Evolutionary conservation across 1,140 invertebrate species (phyloP), one percentile per base, ranked within the genome.

Genomic region (Triops longicaudatus): DNA sequence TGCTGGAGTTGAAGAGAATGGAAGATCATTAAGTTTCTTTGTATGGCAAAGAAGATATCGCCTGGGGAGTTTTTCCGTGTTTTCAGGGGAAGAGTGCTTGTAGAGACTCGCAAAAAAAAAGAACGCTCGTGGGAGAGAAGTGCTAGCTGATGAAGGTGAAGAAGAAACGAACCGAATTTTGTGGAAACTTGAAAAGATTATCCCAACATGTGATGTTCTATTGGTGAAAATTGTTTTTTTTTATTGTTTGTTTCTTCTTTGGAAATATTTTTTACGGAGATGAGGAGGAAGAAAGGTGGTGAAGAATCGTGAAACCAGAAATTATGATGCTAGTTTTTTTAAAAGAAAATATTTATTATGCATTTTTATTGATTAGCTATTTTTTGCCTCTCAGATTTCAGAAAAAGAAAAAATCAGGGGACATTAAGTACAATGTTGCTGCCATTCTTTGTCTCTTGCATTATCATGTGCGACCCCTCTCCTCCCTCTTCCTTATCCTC

Each of bases 381-480:
- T 63, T 63, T 63, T 63, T 63, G 44, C 22, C 17, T 63, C 50
- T 63, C 50, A 63, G 50, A n/a, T 63, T 63, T 6, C 14, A 63
- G 22, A 63, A 9, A 11, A 63, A 17, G 22, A 63, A 63, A 63
- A 14, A 17, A 63, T 63, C 50, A 63, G 50, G 50, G 50, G 50
- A 63, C 50, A 63, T 63, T 6, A 63, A 63, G 50, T 63, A 63
- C 50, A 63, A 63, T 63, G 50, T 63, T 63, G 50, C 50, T 63
- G 50, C 50, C 50, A 63, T 63, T 9, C 50, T 63, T 37, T 63
- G 50, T 63, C 50, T 63, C 17, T 22, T 37, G 31, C 31, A 37
- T 63, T 63, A 63, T 63, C 50, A 63, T 63, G 50, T 63, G 17
- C 31, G 31, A n/a, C n/a, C n/a, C n/a, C n/a, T n/a, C n/a, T n/a